These are phyloP conservation scores for Leucoraja ocellata DNA, from an alignment of 2,797 vertebrate species.

Conservation along the genomic window DNA sequence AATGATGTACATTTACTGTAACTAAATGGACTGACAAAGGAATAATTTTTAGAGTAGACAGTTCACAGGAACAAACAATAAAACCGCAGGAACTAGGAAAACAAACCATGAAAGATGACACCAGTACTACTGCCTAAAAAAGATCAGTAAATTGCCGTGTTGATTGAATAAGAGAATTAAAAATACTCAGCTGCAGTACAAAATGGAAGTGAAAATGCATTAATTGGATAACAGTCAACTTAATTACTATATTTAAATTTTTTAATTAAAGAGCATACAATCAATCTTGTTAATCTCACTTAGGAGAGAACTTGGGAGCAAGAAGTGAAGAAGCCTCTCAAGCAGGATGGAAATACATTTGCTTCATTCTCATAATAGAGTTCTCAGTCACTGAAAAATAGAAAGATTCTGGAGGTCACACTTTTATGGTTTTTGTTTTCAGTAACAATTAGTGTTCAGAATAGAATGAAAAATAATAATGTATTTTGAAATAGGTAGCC, in stretches of 20 bases:
- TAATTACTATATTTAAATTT: neutral
- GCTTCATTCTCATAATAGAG: neutral
- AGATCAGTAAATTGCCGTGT: neutral
- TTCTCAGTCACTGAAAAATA: neutral
- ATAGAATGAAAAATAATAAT: neutral
- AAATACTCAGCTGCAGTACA: neutral
- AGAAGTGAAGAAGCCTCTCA: neutral
- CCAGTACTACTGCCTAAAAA: neutral
- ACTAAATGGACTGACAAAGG: neutral
- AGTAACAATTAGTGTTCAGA: neutral
- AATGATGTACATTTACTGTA: neutral
- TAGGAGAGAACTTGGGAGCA: neutral
- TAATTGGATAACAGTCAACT: slow-evolving; percentile 14
- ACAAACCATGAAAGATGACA: neutral
- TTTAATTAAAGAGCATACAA: neutral
- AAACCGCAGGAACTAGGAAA: neutral
- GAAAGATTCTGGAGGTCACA: neutral
- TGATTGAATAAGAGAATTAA: neutral
- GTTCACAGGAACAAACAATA: neutral
- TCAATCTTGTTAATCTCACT: neutral
- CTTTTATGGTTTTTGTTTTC: neutral
- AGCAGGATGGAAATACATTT: neutral
- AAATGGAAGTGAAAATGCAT: slow-evolving; percentile 8
- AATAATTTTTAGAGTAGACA: neutral
- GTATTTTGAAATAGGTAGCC: neutral